These are phyloP conservation scores for Pachycephus smyrnensis DNA, from an alignment of 2,888 invertebrate genomes.

Conservation along the genomic window DNA sequence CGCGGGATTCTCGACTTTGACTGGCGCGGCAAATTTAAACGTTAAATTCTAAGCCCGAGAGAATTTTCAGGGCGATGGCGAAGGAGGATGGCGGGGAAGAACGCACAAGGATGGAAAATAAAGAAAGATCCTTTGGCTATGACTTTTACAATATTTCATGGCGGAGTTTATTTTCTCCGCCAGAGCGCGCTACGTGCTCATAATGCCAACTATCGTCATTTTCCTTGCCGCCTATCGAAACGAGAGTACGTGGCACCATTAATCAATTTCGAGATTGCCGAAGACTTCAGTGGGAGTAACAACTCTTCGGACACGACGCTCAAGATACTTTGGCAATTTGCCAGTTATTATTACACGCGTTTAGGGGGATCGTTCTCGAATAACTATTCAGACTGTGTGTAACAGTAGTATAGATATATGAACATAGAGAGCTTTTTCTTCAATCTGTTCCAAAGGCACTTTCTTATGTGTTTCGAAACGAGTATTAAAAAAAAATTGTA, in stretches of 20 bases:
- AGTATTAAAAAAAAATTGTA: too few species aligned
- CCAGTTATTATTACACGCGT: not conserved
- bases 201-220: not conserved
- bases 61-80: not conserved
- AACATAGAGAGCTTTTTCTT: not conserved
- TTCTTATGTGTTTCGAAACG: not conserved
- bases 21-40: not conserved
- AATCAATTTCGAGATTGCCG: not conserved
- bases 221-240: not conserved
- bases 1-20: not conserved
- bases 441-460: not conserved
- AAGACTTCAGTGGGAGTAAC: not conserved
- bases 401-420: not conserved
- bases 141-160: not conserved
- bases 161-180: not conserved
- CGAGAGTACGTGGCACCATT: not conserved
- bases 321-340: not conserved
- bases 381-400: not conserved
- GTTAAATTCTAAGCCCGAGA: not conserved
- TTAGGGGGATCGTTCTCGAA: not conserved
- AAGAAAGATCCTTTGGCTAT: not conserved
- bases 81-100: too few species aligned
- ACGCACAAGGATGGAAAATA: not conserved
- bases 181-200: not conserved
- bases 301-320: not conserved